Evolutionary conservation across 2,797 vertebrate species (phyloP).

Genomic region (Paramormyrops hopkinsi): DNA sequence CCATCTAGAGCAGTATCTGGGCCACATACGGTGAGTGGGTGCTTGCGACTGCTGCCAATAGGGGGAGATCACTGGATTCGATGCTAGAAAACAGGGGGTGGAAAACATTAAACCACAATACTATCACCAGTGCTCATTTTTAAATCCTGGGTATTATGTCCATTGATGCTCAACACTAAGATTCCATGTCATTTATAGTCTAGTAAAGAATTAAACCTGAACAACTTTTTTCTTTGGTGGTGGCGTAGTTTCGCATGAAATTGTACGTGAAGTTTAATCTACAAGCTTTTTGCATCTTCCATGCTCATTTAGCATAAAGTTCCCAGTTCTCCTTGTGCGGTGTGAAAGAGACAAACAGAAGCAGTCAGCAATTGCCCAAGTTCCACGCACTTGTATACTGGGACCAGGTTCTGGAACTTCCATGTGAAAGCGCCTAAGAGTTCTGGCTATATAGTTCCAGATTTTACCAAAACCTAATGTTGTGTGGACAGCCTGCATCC

Average conservation of each 20-base stretch:
- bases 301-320: background rate
- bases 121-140: background rate
- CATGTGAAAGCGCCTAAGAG: background rate
- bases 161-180: background rate
- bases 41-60: constrained; percentile 92
- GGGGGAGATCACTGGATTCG: constrained; percentile 93
- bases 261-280: background rate
- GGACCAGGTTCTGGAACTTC: background rate
- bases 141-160: background rate
- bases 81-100: constrained; percentile 64
- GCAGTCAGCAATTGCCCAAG: background rate
- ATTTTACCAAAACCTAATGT: background rate
- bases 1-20: constrained; percentile 86
- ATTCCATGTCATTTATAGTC: background rate
- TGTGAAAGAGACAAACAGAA: background rate
- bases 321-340: background rate
- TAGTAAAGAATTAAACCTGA: background rate
- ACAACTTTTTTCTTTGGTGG: background rate
- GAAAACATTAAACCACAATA: background rate
- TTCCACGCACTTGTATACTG: background rate
- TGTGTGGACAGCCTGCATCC: background rate
- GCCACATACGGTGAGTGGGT: constrained; percentile 97
- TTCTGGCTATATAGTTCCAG: background rate
- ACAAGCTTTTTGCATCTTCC: background rate
- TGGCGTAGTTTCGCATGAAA: background rate